Evolutionary conservation across 2,113 vertebrate species (phyloP), one percentile per base, ranked within the genome.

Genomic region (Empidonax alnorum): DNA sequence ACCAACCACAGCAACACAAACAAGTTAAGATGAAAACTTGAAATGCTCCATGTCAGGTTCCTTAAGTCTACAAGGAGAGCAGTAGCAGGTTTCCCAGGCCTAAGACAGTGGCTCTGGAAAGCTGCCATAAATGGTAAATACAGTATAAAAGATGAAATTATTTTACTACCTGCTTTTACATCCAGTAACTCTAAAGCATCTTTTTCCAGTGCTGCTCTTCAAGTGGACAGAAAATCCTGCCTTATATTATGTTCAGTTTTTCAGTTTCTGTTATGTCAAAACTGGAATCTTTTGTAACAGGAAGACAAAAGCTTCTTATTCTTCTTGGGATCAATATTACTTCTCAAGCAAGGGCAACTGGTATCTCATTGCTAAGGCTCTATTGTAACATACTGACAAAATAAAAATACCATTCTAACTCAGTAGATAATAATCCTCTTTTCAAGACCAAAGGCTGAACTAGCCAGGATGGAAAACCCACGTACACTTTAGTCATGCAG

Each of bases 291-390:
- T 72, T 67, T 84, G n/a, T 63, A 96, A 93, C 14, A 88, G 83
- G 63, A 66, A 30, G 33, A 94, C 68, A 95, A 90, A 95, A 90
- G 58, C 47, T 83, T 61, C 31, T 75, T 65, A 47, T 33, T 59
- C 63, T 88, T 84, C 37, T 63, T 52, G 41, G 14, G 56, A 96
- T 96, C 89, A 73, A 76, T 96, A 94, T 41, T 89, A 68, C 49
- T 87, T 53, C 72, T 84, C 28, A 79, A 83, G 37, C 62, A 90
- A 94, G 44, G 49, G 59, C 62, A 96, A 84, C 8, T 44, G 31
- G 10, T 46, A 46, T 23, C 30, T 66, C 44, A 62, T 65, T 87
- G 66, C 52, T 74, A 76, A 87, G 67, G 47, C 52, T 92, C 33
- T 76, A 7, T 74, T 76, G 88, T 84, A 67, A 75, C 6, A 56